Conservation (phyloP, 1,140 invertebrate species). For the Pentalonia nigronervosa region DNA sequence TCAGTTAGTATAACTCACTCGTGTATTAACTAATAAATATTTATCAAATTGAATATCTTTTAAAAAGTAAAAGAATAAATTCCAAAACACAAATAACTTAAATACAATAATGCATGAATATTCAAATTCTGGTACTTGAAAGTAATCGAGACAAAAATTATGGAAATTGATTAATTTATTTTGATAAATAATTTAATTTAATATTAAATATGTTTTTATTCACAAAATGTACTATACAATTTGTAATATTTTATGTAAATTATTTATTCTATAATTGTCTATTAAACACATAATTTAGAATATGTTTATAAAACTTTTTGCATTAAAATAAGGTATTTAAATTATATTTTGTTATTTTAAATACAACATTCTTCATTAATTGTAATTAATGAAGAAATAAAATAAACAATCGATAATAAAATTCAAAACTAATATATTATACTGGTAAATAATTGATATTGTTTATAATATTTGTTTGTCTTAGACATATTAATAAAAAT, state of each 20-base stretch:
- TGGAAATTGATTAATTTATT: background rate
- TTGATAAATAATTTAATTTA: background rate
- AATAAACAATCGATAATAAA: no score
- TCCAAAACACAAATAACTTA: background rate
- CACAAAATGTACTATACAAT: background rate
- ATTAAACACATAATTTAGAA: background rate
- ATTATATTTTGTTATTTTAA: background rate
- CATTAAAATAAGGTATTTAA: background rate
- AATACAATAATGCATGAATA: background rate
- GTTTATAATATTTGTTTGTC: background rate
- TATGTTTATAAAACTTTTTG: background rate
- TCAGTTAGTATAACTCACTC: background rate
- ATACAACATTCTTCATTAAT: background rate
- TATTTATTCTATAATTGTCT: background rate
- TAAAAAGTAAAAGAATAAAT: background rate
- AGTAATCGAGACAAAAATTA: background rate
- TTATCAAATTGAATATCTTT: background rate
- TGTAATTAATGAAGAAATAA: background rate
- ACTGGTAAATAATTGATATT: background rate
- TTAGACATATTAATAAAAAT: background rate
- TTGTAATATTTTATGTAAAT: background rate
- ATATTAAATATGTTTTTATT: background rate
- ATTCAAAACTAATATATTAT: background rate
- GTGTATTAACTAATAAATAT: background rate
- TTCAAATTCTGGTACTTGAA: background rate